Base-by-base conservation (phyloP, 2,113 vertebrate species). In the Vulpes vulpes region DNA sequence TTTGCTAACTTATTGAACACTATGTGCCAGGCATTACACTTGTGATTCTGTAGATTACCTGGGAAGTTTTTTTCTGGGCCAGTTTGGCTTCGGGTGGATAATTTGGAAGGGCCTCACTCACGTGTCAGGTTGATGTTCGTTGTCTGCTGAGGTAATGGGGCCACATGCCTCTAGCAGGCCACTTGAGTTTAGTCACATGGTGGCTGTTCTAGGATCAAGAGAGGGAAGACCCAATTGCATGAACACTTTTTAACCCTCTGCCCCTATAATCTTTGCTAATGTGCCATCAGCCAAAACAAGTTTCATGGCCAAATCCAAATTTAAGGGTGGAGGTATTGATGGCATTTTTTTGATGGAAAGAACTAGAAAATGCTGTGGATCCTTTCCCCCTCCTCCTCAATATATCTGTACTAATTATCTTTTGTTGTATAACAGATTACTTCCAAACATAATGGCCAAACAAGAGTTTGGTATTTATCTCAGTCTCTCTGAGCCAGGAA, bases 291-390 rank as follows among this genome's bases (percentile, higher is more conserved):
- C 80, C 91, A 74, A 91, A 94, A 86, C 78, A 67, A 62, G 59
- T 92, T 89, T 86, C 43, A 11, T 19, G 27, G n/a, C 59, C 19
- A 87, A 93, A 87, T 93, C 69, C 67, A 95, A 67, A 96, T 65
- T 87, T 32, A 78, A 32, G 60, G 30, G 38, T 86, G 22, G 73
- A 92, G 38, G 86, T 51, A 35, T 17, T 69, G 82, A 81, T 25
- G 74, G 87, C 12, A 49, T 51, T 32, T 86, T 86, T 65, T 57
- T 57, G n/a, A 53, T 53, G 57, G 20, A 53, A 76, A 57, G n/a
- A 86, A 71, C 67, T 89, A 20, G 25, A 86, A 89, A 93, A 57
- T 14, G 55, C 25, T 43, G 30, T 49, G 32, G 16, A 16, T 79
- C 64, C 19, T 60, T 16, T 16, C 27, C 11, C 62, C 3, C 16